Evolutionary conservation across 23 tunicate species (phyloP).

Genomic region (Styela plicata): DNA sequence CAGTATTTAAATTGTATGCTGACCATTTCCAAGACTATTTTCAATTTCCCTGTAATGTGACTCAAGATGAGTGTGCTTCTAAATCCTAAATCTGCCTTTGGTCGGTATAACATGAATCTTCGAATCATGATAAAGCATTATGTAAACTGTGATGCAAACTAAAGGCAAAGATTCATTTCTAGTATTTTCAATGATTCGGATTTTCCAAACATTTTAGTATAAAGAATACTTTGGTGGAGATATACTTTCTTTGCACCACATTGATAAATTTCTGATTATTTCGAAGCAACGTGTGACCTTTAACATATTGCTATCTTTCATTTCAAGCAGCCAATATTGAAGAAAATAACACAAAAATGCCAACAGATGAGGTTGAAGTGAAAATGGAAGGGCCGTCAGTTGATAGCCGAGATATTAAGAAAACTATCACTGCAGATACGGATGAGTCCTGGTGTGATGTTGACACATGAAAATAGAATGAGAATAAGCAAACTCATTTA

Average conservation of each 20-base stretch:
- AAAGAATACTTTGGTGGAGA: too few species aligned
- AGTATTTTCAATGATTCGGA: too few species aligned
- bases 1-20: neutral
- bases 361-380: conserved; percentile 23
- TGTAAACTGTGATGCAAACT: too few species aligned
- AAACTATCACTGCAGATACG: conserved; percentile 40
- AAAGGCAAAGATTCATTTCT: neutral
- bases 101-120: too few species aligned
- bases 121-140: too few species aligned
- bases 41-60: too few species aligned
- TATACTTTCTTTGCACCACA: neutral
- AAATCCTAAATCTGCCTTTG: neutral
- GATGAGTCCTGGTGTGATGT: conserved; percentile 13
- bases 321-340: neutral
- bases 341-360: too few species aligned
- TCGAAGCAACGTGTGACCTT: too few species aligned
- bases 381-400: conserved; percentile 25
- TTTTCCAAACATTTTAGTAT: too few species aligned
- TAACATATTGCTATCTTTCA: neutral
- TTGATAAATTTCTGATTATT: too few species aligned
- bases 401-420: conserved; percentile 21
- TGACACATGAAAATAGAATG: neutral
- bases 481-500: too few species aligned
- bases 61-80: neutral
- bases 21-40: neutral